Evolutionary conservation across 2,113 vertebrate genomes (phyloP).

Genomic region (Sinosuthora webbiana): DNA sequence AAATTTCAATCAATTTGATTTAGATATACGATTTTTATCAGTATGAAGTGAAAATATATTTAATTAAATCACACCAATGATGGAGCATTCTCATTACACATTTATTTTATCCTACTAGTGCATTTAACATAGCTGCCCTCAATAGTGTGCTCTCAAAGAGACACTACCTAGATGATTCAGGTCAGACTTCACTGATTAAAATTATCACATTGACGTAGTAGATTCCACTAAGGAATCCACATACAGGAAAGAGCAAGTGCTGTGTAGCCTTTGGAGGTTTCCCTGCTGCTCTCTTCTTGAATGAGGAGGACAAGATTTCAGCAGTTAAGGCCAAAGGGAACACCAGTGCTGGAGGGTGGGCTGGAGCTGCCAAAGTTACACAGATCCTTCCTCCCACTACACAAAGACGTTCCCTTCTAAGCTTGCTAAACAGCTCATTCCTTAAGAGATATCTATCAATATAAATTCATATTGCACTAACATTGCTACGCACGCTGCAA

Average conservation of each 20-base stretch:
- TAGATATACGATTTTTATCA: background rate
- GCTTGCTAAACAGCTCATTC: background rate
- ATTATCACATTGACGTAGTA: background rate
- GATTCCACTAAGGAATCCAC: background rate
- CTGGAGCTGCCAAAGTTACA: background rate
- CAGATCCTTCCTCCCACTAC: background rate
- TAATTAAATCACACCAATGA: slow-evolving; percentile 3
- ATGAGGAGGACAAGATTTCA: background rate
- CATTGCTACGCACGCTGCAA: accelerated
- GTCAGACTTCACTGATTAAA: slow-evolving; percentile 9
- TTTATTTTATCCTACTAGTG: background rate
- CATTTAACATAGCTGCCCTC: background rate
- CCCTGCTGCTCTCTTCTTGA: background rate
- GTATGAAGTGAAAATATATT: slow-evolving; percentile 27
- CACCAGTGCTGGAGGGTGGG: background rate
- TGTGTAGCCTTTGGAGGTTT: background rate
- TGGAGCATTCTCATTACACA: background rate
- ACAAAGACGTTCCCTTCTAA: background rate
- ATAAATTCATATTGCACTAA: background rate
- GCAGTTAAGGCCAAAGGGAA: background rate
- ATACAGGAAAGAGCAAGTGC: background rate
- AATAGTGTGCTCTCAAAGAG: background rate
- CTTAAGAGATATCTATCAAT: background rate
- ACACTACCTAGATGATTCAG: background rate
- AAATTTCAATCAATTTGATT: slow-evolving; percentile 39